Conservation (phyloP, 2,113 vertebrate genomes). For the Plestiodon gilberti region DNA sequence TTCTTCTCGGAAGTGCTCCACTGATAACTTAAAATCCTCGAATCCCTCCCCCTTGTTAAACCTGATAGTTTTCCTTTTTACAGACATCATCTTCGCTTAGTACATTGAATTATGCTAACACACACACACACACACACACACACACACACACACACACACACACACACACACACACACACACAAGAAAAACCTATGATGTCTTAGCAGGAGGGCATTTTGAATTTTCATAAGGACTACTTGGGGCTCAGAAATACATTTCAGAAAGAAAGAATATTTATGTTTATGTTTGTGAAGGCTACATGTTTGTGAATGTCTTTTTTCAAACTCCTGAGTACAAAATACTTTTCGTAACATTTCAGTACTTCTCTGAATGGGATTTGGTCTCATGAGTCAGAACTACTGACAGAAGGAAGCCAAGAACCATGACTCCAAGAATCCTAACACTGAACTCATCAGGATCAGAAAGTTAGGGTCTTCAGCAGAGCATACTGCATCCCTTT, state of each 20-base stretch:
- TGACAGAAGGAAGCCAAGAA: not conserved
- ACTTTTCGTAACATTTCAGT: not conserved
- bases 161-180: too few relatives aligned
- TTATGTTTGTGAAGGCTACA: too few relatives aligned
- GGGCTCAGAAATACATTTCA: not conserved
- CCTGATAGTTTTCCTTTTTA: not conserved
- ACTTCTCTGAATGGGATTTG: not conserved
- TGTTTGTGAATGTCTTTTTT: not conserved
- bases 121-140: too few relatives aligned
- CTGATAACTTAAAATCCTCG: not conserved
- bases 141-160: too few relatives aligned
- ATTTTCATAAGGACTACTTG: conserved; percentile 1
- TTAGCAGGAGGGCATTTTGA: not conserved
- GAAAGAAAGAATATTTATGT: not conserved
- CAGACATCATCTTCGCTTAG: conserved; percentile 23
- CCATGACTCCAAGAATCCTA: fast-evolving
- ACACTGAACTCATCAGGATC: fast-evolving
- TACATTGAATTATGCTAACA: conserved; percentile 25
- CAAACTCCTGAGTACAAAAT: not conserved
- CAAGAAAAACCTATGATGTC: not conserved
- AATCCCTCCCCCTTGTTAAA: not conserved
- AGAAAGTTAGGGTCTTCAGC: fast-evolving
- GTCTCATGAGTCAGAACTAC: not conserved
- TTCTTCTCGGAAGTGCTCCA: not conserved
- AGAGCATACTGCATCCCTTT: fast-evolving